Evolutionary conservation across 2,113 vertebrate genomes (phyloP), one percentile per base, ranked within the genome.

Genomic region (Bostrychus sinensis): DNA sequence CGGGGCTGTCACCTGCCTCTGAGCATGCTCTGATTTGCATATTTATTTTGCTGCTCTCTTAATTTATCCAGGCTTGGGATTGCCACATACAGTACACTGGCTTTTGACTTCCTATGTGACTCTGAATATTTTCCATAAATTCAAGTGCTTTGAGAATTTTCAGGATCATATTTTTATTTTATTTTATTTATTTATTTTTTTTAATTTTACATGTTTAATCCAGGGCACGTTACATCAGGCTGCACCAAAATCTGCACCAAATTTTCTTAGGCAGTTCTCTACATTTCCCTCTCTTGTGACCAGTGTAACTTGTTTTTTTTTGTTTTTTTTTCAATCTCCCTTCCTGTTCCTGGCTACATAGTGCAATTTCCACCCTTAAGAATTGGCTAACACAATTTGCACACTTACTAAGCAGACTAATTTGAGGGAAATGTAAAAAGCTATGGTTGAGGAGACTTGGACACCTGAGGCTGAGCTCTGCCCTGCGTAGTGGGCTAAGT

Each of bases 351-450:
- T 17, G 14, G 48, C 48, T 51, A 23, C 48, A 51, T 23, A 48
- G 22, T 48, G 45, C 45, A 51, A 51, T 51, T 51, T 51, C 48
- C 48, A 28, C 28, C 23, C 48, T 30, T 51, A 51, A 51, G 48
- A 51, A 51, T 28, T 51, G 39, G 64, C 56, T 70, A 70, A 62
- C 38, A 55, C 22, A 36, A 66, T 74, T 78, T 77, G 54, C 55
- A 70, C 71, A 56, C 23, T 56, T 50, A 19, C 58, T 46, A 50
- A 26, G 30, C 0, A 14, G 45, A 58, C 13, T 75, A 11, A 66
- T 81, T 80, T 63, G 20, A 41, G 69, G 13, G 37, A 72, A 66
- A 65, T 56, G 38, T 45, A 66, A 64, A 48, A 81, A 68, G 5
- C 26, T 42, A 43, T 62, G 54, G 70, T 51, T 72, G 59, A 64